These are phyloP conservation scores for Glaucopsyche alexis DNA, from an alignment of 2,888 invertebrate genomes.

Conservation along the genomic window DNA sequence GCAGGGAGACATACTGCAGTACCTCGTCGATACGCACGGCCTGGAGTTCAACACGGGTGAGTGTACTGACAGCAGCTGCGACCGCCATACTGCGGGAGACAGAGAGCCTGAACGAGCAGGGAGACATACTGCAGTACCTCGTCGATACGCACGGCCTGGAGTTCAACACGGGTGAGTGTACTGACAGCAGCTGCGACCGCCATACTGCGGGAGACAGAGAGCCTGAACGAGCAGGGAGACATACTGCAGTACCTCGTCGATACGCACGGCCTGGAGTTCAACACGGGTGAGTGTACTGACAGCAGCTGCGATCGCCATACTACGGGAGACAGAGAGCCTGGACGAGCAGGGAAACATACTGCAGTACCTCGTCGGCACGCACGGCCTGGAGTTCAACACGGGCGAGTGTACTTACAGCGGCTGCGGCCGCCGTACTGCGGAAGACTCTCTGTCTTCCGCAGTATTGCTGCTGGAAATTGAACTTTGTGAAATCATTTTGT, in stretches of 20 bases:
- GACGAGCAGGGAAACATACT: constrained; percentile 99
- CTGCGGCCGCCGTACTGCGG: constrained; percentile 93
- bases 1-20: constrained; percentile 98
- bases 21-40: constrained; percentile 94
- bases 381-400: constrained; percentile 90
- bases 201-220: constrained; percentile 95
- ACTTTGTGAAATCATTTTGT: no score
- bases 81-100: constrained; percentile 95
- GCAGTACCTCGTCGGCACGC: constrained; percentile 95
- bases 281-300: constrained; percentile 80
- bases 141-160: constrained; percentile 94
- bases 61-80: constrained; percentile 3
- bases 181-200: constrained; percentile 71
- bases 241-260: constrained; percentile 97
- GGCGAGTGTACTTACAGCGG: no score
- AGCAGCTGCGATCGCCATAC: constrained; percentile 83
- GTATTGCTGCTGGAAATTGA: background rate
- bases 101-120: constrained; percentile 97
- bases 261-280: constrained; percentile 90
- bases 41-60: constrained; percentile 89
- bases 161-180: constrained; percentile 84
- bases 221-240: constrained; percentile 98
- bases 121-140: constrained; percentile 97
- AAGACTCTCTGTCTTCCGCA: no score
- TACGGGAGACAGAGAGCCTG: constrained; percentile 94